phyloP scores from a whole-genome alignment of 2,113 vertebrate species.

The Stegastes partitus region DNA sequence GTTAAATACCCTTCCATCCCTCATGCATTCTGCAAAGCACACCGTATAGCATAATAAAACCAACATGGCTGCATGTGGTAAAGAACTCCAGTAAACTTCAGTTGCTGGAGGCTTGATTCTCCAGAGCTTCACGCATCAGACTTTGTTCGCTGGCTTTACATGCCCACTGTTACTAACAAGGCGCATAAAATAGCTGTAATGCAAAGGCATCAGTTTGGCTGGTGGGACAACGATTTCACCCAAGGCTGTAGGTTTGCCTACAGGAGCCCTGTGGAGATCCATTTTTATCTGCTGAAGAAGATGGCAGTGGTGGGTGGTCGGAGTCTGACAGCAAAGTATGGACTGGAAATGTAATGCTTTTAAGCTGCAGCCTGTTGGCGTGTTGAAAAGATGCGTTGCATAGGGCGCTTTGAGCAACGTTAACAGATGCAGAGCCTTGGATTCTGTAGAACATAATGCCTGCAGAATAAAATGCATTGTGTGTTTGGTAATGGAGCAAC shows the following conservation, averaged over 20 bases:
- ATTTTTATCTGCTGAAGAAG: slow-evolving; percentile 47
- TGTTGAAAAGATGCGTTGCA: slow-evolving; percentile 20
- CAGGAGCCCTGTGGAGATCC: slow-evolving; percentile 37
- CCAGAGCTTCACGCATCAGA: neutral
- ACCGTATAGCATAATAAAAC: neutral
- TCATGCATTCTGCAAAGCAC: no score
- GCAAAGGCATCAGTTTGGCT: neutral
- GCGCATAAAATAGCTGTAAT: neutral
- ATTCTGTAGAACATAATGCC: slow-evolving; percentile 35
- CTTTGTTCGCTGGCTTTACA: neutral
- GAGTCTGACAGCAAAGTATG: slow-evolving; percentile 4
- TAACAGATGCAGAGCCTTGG: slow-evolving; percentile 38
- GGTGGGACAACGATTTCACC: neutral
- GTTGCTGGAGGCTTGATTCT: neutral
- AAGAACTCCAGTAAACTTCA: neutral
- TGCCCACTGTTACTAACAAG: neutral
- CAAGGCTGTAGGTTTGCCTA: slow-evolving; percentile 11
- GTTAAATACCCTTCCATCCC: no score
- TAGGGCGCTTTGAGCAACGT: slow-evolving; percentile 15
- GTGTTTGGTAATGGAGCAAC: slow-evolving; percentile 4
- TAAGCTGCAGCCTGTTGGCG: slow-evolving; percentile 17
- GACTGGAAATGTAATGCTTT: slow-evolving; percentile 24
- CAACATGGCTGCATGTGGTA: slow-evolving; percentile 7
- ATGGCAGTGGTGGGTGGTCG: slow-evolving; percentile 33
- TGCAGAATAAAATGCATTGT: slow-evolving; percentile 11